Evolutionary conservation across 2,797 vertebrate species (phyloP), one percentile per base, ranked within the genome.

Genomic region (Alcedo quadribrachys): DNA sequence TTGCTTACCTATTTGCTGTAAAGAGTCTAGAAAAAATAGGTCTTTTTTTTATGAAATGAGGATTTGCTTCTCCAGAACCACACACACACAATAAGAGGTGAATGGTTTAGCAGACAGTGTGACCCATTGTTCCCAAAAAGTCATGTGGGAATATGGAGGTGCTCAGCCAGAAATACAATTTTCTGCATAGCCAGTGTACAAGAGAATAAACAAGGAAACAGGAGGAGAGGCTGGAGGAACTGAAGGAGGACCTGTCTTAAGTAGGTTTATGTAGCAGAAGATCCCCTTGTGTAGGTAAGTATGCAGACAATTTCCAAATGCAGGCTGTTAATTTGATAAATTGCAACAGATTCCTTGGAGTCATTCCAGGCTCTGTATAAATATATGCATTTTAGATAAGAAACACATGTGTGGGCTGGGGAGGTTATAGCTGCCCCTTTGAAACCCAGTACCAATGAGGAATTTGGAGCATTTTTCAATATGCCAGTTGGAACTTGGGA

Each of bases 361-460:
- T 55, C 15, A 14, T 6, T 32, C 16, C 51, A 92, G 40, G 28
- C 9, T 81, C 21, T 76, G 20, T 21, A 35, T 51, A 78, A 74
- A 71, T 58, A 28, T 0, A 2, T 57, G 42, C 2, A 3, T 79
- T 87, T 69, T 1, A 0, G 35, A 33, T 42, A n/a, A 63, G 50
- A 91, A 83, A 76, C 0, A 0, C 16, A 13, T 68, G 13, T 0
- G 1, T 60, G 40, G 27, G 54, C 13, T 20, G 32, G 15, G 32
- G 22, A 57, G 7, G 15, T 45, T 83, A 53, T 40, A 70, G 43
- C 61, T 90, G 75, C 62, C 40, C 5, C 40, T 85, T 57, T 60
- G 77, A 75, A 76, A 37, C 0, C 0, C 3, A 1, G 35, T 69
- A 17, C 17, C 43, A 62, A 7, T 5, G 12, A 24, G 18, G 25